Conservation (phyloP, 2,113 vertebrate species). For the Chloebia gouldiae region DNA sequence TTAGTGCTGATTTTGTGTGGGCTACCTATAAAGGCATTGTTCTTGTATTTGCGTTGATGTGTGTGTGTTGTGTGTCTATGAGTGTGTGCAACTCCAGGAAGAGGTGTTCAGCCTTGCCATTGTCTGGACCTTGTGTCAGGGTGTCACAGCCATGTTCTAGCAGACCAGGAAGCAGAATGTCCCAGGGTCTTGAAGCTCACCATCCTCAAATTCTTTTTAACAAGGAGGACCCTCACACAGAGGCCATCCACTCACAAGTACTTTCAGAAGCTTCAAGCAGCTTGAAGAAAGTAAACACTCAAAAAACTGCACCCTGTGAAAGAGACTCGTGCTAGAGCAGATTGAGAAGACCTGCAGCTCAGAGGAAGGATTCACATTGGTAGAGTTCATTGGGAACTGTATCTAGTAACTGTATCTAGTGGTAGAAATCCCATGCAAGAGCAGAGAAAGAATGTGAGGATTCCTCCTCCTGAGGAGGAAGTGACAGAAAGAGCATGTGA, state of each 20-base stretch:
- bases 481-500: not conserved
- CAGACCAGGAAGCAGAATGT: not conserved
- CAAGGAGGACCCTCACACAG: fast-evolving
- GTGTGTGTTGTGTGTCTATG: no score
- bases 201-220: not conserved
- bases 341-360: not conserved
- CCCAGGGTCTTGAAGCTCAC: not conserved
- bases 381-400: not conserved
- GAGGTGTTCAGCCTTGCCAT: not conserved
- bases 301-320: not conserved
- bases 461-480: not conserved
- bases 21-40: not conserved
- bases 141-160: not conserved
- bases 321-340: not conserved
- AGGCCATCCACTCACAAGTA: not conserved
- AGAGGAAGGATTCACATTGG: not conserved
- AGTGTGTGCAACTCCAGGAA: not conserved
- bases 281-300: not conserved
- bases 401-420: not conserved
- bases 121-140: not conserved
- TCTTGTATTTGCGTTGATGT: not conserved
- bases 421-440: not conserved
- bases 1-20: not conserved
- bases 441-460: not conserved
- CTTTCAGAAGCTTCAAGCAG: not conserved